Base-by-base conservation (phyloP, 2,113 vertebrate species). In the Paraplagusia blochii region DNA sequence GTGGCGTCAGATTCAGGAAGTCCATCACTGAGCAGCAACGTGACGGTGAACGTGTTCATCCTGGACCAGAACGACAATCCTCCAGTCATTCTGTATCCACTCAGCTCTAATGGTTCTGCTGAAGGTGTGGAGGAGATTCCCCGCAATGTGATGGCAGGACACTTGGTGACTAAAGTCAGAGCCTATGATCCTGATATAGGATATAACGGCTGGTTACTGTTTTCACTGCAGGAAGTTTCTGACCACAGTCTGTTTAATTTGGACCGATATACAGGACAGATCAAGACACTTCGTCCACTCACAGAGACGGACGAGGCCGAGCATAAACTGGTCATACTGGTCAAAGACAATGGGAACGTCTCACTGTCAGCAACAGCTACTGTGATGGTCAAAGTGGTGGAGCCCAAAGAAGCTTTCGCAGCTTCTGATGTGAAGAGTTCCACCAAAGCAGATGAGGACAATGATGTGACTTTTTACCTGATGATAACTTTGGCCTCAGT, bases 61-160 rank as follows among this genome's bases (percentile, higher is more conserved):
- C 52, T 88, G 71, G 86, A 88, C 66, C 81, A 81, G 72, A 88
- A 88, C 57, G 84, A 89, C 64, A 89, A 89, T 46, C 54, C 72
- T 67, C 86, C 88, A 57, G 79, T 85, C 46, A 82, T 84, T 53
- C 75, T 86, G 62, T 83, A 82, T 82, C 87, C 87, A 74, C 33
- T 84, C 63, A 85, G 75, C 15, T 60, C 76, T 10, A 86, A 88
- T 40, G 85, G 85, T n/a, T 85, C 83, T 65, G 81, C 79, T 67
- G 70, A 81, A 66, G 71, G 76, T 59, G 66, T 79, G 58, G 76
- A 85, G 63, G 77, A 85, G 58, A 67, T 84, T 72, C 79, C 79
- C 15, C 77, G 73, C 47, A 84, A 81, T 69, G 80, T 79, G 15
- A 75, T 81, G 45, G 53, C 79, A 72, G 80, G 80, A 44, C 58